A percentile compares a stretch with the other conserved stretches of the same genome.
Evolutionary conservation across 2,797 vertebrate genomes (phyloP).

Genomic region (Eleutherodactylus coqui): DNA sequence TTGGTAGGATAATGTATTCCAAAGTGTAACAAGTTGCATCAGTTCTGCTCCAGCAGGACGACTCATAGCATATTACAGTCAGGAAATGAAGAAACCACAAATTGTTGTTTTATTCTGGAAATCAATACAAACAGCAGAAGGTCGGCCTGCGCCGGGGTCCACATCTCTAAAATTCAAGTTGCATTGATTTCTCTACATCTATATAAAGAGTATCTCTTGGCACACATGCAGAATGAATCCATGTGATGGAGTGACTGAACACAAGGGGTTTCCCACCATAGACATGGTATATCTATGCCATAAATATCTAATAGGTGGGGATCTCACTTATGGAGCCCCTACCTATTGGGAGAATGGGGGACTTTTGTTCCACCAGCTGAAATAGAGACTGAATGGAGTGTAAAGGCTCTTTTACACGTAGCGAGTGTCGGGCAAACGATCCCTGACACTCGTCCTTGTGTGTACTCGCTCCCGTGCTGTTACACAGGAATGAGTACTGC

Average conservation of each 20-base stretch:
- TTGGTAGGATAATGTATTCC: too few species aligned
- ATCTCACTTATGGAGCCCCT: too few species aligned
- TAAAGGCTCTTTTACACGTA: too few species aligned
- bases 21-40: too few species aligned
- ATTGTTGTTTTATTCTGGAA: slow-evolving; percentile 17
- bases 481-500: too few species aligned
- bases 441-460: too few species aligned
- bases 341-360: too few species aligned
- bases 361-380: neutral
- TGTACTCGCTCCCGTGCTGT: too few species aligned
- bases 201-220: slow-evolving; percentile 11
- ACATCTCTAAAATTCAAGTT: neutral
- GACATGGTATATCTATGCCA: neutral
- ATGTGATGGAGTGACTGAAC: neutral
- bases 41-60: too few species aligned
- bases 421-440: too few species aligned
- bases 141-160: neutral
- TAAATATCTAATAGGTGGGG: neutral
- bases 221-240: slow-evolving; percentile 24
- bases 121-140: neutral
- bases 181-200: slow-evolving; percentile 2
- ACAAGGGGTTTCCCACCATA: neutral
- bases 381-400: too few species aligned
- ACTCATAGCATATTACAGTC: too few species aligned
- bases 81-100: neutral